A percentile compares a stretch with the other conserved stretches of the same genome.
Evolutionary conservation across 1,140 invertebrate species (phyloP).

Genomic region (Rhopalosiphum maidis): DNA sequence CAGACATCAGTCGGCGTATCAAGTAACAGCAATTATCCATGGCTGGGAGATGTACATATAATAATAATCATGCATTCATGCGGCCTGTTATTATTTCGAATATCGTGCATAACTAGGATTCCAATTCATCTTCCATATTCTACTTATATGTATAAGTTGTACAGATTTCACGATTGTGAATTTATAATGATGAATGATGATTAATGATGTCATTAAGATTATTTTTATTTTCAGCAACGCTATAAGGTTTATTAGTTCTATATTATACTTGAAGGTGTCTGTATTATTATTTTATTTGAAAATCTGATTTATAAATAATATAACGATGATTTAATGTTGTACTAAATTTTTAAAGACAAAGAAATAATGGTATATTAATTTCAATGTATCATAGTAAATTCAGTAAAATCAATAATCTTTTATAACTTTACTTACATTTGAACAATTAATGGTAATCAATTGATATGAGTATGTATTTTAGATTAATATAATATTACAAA

Average conservation of each 20-base stretch:
- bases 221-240: neutral
- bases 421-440: neutral
- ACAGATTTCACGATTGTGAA: neutral
- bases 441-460: neutral
- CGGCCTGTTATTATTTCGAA: conserved; percentile 39
- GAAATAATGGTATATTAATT: neutral
- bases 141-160: neutral
- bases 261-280: neutral
- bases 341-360: neutral
- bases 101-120: conserved; percentile 28
- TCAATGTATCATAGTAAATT: neutral
- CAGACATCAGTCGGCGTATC: neutral
- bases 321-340: neutral
- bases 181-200: conserved; percentile 10
- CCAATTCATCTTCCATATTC: conserved; percentile 28
- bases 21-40: conserved; percentile 34
- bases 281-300: neutral
- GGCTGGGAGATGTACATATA: neutral
- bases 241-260: neutral
- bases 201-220: conserved; percentile 23
- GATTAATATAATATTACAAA: neutral
- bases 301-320: neutral
- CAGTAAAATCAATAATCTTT: neutral
- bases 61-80: conserved; percentile 22
- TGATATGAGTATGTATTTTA: neutral